Evolutionary conservation across 1,140 invertebrate species (phyloP), one percentile per base, ranked within the genome.

Genomic region (Ridgeia piscesae): DNA sequence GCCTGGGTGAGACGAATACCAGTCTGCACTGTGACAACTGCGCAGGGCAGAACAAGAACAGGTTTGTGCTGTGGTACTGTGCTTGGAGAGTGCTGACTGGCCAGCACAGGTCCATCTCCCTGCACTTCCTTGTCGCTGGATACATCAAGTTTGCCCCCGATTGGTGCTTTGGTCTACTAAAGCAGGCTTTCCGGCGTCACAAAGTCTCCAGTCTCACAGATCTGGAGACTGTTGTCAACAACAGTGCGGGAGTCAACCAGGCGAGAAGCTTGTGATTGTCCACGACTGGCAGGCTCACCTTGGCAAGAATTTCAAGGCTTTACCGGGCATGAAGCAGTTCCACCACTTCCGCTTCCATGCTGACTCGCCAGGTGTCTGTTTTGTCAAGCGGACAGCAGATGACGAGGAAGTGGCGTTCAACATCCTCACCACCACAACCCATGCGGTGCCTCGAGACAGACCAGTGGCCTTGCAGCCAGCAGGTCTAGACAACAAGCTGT

Each of bases 41-140:
- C 33, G 33, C 92, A 88, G 50, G 94, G 0, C 94, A 94, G 91
- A 94, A 94, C 88, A 94, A 94, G 91, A 94, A 94, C 93, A 94
- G 93, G 34, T 92, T 91, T 35, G 88, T 94, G 77, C 33, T 94
- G 35, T 94, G 93, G 94, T 94, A 94, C 93, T 89, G 93, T n/a
- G 34, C 92, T 6, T 94, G 94, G 94, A 92, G 94, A 91, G 93
- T 93, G 8, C 48, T 93, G 21, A 89, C 33, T 89, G 92, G 93
- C 11, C 90, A 93, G 11, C 94, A 94, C 91, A 91, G 21, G 89
- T 31, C 33, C 9, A 92, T 94, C 6, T 27, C 92, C 17, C 90
- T 93, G 8, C 93, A 94, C 42, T 94, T 94, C 35, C 92, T 94
- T 92, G 93, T 93, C 33, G 91, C 93, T 35, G 94, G 94, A 94